Evolutionary conservation across 2,113 vertebrate species (phyloP).

Genomic region (Heterochromis multidens): DNA sequence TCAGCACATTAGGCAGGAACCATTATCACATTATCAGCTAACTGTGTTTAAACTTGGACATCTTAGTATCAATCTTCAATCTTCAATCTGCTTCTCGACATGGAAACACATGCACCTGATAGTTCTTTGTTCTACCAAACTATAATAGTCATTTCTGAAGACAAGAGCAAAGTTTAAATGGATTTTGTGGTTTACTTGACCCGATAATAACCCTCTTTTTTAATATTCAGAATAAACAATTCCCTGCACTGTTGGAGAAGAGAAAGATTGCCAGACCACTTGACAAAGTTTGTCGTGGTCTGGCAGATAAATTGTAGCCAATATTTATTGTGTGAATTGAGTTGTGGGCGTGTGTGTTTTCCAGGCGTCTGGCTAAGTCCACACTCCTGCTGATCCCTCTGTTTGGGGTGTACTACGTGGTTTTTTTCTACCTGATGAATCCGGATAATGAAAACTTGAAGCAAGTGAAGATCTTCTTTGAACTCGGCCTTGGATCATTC

Average conservation of each 20-base stretch:
- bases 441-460: slow-evolving; percentile 55
- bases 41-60: background rate
- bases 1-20: background rate
- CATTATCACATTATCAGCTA: background rate
- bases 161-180: background rate
- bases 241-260: background rate
- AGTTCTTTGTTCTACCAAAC: fast-evolving
- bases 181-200: too few species aligned
- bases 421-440: slow-evolving; percentile 82
- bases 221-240: background rate
- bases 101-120: background rate
- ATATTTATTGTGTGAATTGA: background rate
- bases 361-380: slow-evolving; percentile 91
- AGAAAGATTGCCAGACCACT: too few species aligned
- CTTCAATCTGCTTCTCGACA: background rate
- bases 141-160: background rate
- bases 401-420: slow-evolving; percentile 89
- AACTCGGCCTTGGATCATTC: slow-evolving; percentile 88
- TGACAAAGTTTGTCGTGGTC: background rate
- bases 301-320: background rate
- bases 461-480: slow-evolving; percentile 86
- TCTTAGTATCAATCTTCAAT: background rate
- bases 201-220: background rate
- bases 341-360: background rate
- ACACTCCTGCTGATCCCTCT: slow-evolving; percentile 90